Conservation (phyloP, 2,113 vertebrate genomes). For the Neomonachus schauinslandi region DNA sequence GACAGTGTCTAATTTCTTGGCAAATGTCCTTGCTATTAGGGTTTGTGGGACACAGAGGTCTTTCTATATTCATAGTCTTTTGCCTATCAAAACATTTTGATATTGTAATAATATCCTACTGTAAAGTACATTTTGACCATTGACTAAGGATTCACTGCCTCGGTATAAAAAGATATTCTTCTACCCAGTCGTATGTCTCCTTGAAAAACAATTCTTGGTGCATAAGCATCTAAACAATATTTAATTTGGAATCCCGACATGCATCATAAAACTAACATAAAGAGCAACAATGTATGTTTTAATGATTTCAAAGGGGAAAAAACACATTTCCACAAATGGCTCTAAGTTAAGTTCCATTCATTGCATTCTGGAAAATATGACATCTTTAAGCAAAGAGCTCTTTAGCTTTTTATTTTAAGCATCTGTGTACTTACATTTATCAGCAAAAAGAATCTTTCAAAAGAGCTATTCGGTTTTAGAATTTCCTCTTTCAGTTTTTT, state of each 20-base stretch:
- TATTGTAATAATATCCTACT: not conserved
- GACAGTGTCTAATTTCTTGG: not conserved
- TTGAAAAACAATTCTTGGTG: conserved; percentile 42
- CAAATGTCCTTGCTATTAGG: not conserved
- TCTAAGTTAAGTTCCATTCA: conserved; percentile 47
- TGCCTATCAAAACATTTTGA: conserved; percentile 59
- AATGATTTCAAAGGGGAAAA: conserved; percentile 25
- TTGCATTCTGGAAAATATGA: conserved; percentile 57
- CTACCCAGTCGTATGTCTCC: not conserved
- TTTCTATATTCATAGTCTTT: conserved; percentile 28
- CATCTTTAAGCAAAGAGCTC: conserved; percentile 59
- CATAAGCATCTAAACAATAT: conserved; percentile 62
- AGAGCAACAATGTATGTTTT: conserved; percentile 56
- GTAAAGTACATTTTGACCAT: conserved; percentile 14
- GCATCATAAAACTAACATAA: conserved; percentile 68
- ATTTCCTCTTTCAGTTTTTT: not conserved
- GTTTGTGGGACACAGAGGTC: not conserved
- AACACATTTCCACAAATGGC: conserved; percentile 57
- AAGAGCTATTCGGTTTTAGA: not conserved
- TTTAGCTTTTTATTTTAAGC: conserved; percentile 63
- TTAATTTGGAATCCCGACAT: conserved; percentile 65
- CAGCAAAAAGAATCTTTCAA: conserved; percentile 44
- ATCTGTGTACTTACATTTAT: conserved; percentile 63
- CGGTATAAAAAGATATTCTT: not conserved
- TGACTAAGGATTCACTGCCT: conserved; percentile 15